phyloP scores from a whole-genome alignment of 1,140 invertebrate species.

The Diachasma alloeum region DNA sequence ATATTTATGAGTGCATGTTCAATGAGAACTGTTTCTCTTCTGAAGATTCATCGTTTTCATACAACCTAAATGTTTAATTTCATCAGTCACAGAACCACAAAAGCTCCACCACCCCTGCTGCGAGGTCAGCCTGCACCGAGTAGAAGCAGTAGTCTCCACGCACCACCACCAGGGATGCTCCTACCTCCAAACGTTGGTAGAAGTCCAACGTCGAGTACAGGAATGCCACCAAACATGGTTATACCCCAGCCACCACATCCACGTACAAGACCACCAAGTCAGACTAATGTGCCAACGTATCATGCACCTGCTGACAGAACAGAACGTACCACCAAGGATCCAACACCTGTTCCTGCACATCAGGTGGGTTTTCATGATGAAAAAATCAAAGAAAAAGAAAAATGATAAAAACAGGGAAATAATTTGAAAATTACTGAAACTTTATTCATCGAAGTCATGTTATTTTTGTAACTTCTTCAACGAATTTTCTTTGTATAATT shows the following conservation, averaged over 20 bases:
- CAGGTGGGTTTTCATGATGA: slow-evolving; percentile 46
- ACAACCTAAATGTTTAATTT: slow-evolving; percentile 14
- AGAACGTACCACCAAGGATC: slow-evolving; percentile 63
- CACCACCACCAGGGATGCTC: slow-evolving; percentile 65
- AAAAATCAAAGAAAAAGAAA: neutral
- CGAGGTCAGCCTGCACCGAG: slow-evolving; percentile 58
- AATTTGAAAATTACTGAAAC: too few relatives aligned
- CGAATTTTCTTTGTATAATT: slow-evolving; percentile 49
- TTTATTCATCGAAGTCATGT: neutral
- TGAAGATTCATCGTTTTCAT: neutral
- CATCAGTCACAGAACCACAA: slow-evolving; percentile 55
- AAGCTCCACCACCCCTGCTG: slow-evolving; percentile 58
- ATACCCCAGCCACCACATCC: slow-evolving; percentile 70
- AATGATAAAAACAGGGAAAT: neutral
- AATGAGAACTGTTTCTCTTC: too few relatives aligned
- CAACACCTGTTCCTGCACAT: slow-evolving; percentile 58
- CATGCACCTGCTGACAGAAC: slow-evolving; percentile 61
- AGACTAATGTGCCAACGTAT: slow-evolving; percentile 58
- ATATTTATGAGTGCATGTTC: too few relatives aligned
- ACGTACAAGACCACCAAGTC: slow-evolving; percentile 51
- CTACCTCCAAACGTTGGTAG: slow-evolving; percentile 67
- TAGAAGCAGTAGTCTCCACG: slow-evolving; percentile 65
- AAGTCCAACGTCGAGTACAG: slow-evolving; percentile 63
- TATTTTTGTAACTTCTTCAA: slow-evolving; percentile 5
- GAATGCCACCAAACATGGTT: slow-evolving; percentile 68